These are phyloP conservation scores for Andrena haemorrhoa DNA, from an alignment of 2,888 invertebrate genomes.

Conservation along the genomic window DNA sequence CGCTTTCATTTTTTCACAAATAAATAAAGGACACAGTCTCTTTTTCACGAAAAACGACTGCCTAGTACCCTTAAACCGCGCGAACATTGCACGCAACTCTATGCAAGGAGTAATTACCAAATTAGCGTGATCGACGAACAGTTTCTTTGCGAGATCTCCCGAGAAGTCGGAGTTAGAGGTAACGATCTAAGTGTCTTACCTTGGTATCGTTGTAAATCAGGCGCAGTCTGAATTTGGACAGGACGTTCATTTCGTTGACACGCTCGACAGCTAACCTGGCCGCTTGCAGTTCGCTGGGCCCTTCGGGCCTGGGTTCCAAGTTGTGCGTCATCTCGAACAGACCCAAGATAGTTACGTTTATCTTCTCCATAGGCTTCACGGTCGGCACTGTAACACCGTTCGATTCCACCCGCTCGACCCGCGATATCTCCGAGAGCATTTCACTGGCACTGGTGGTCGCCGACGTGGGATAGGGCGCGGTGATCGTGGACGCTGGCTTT, in stretches of 20 bases:
- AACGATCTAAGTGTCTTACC: slow-evolving; percentile 86
- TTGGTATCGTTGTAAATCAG: slow-evolving; percentile 94
- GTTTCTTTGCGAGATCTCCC: neutral
- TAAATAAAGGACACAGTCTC: no score
- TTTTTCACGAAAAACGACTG: no score
- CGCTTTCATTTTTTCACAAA: no score
- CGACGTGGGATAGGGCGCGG: slow-evolving; percentile 1
- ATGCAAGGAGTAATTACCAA: neutral
- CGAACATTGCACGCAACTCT: neutral
- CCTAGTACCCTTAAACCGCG: no score
- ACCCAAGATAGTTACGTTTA: slow-evolving; percentile 90
- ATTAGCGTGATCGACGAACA: neutral
- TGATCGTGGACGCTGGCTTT: slow-evolving; percentile 10
- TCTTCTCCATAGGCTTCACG: slow-evolving; percentile 71
- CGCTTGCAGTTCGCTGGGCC: slow-evolving; percentile 91
- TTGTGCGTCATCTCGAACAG: slow-evolving; percentile 91
- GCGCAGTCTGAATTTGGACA: slow-evolving; percentile 91
- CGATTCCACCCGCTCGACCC: neutral
- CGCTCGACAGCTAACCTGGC: slow-evolving; percentile 92
- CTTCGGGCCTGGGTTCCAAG: slow-evolving; percentile 89
- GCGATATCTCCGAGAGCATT: slow-evolving; percentile 10
- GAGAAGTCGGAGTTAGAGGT: neutral
- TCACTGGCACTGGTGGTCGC: slow-evolving; percentile 17
- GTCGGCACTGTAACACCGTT: slow-evolving; percentile 42
- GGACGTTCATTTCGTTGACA: slow-evolving; percentile 89